Evolutionary conservation across 2,113 vertebrate genomes (phyloP), one percentile per base, ranked within the genome.

Genomic region (Chloroceryle aenea): DNA sequence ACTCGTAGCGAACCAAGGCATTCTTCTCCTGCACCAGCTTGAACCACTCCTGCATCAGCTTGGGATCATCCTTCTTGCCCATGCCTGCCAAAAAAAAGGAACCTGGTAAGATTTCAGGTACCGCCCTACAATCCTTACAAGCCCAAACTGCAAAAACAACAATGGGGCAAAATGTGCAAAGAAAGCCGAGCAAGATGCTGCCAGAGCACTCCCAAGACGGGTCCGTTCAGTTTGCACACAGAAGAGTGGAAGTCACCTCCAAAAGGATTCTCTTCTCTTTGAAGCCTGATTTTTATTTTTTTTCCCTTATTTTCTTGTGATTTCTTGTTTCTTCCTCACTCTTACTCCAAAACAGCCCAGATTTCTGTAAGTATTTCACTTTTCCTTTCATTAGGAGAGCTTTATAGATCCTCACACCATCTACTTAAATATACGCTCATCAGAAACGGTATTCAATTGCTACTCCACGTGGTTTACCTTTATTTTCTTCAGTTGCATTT

Each of bases 11-110:
- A 96, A 99, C 99, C 97, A 99, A 97, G 48, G 99, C 98, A 1
- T 99, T 99, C 95, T 99, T 99, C 98, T 99, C 99, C 95, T 99
- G 99, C 56, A 99, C 99, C 97, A 99, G 98, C 90, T 99, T 99
- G 98, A 99, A 99, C 99, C 99, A 99, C 95, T 99, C 99, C 89
- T 99, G 99, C 99, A 99, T 99, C 91, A 99, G 98, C 94, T 99
- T 99, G 66, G 99, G 99, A 87, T 99, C 99, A 27, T 99, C 99
- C 92, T 99, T 99, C 98, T 99, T 99, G 71, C 99, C 99, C 99
- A 99, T 99, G 94, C 99, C 99, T 99, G 98, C 74, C 95, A 93
- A 93, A 96, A 82, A 38, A 43, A 85, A 96, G 76, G 78, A 42
- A 20, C 13, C 1, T 10, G 25, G 19, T 98, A 59, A 97, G 66